These are phyloP conservation scores for Callyntrura guangdongensis DNA, from an alignment of 2,888 invertebrate genomes.

Conservation along the genomic window DNA sequence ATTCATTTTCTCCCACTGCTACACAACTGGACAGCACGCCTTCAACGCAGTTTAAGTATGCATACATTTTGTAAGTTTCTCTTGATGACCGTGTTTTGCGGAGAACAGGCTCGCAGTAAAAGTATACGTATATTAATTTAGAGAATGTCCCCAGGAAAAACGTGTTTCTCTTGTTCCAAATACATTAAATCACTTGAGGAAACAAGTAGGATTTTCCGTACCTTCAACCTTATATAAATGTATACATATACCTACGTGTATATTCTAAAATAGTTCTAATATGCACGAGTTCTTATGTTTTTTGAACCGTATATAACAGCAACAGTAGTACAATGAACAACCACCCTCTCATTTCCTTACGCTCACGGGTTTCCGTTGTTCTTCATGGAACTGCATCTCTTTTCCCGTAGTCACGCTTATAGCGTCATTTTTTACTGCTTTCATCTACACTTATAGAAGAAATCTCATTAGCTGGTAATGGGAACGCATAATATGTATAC, in stretches of 20 bases:
- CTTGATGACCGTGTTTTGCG: slow-evolving; percentile 34
- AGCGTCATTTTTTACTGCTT: background rate
- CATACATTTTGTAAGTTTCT: background rate
- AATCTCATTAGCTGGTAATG: slow-evolving; percentile 23
- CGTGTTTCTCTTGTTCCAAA: slow-evolving; percentile 60
- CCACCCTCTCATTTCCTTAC: slow-evolving; percentile 70
- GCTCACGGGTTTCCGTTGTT: slow-evolving; percentile 65
- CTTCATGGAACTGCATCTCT: slow-evolving; percentile 51
- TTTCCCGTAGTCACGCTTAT: slow-evolving; percentile 8
- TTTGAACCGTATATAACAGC: background rate
- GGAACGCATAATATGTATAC: background rate
- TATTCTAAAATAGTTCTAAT: background rate
- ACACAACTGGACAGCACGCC: slow-evolving; percentile 6
- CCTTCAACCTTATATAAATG: too few relatives aligned
- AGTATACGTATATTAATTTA: slow-evolving; percentile 59
- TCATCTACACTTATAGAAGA: background rate
- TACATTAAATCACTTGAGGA: slow-evolving; percentile 69
- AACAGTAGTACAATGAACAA: slow-evolving; percentile 11
- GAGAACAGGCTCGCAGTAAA: background rate
- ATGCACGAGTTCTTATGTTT: background rate
- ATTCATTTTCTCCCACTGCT: slow-evolving; percentile 28
- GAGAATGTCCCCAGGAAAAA: slow-evolving; percentile 48
- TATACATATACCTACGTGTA: background rate
- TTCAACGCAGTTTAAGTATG: background rate
- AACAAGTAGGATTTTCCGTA: slow-evolving; percentile 42